Evolutionary conservation across 2,888 invertebrate genomes (phyloP).

Genomic region (Sphaeridia pumilis): DNA sequence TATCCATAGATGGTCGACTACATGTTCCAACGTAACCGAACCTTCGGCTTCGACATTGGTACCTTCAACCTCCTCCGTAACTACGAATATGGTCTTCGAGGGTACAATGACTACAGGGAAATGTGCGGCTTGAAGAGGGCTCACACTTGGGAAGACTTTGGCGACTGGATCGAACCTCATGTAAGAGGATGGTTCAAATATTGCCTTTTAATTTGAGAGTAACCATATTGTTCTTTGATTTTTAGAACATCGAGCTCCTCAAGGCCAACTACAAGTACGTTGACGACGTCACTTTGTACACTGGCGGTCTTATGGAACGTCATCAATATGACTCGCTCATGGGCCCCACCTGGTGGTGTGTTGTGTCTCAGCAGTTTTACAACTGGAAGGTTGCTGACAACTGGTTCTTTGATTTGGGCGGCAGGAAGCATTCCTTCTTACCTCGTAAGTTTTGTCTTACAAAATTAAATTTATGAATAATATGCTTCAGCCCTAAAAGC

Average conservation of each 20-base stretch:
- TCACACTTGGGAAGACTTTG: constrained; percentile 26
- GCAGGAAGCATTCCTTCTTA: constrained; percentile 35
- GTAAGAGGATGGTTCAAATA: too few relatives aligned
- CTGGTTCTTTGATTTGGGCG: constrained; percentile 36
- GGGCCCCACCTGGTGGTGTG: constrained; percentile 64
- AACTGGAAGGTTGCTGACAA: constrained; percentile 35
- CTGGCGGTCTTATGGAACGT: constrained; percentile 58
- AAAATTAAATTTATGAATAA: not conserved
- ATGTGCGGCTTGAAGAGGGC: constrained; percentile 30
- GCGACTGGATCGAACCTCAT: constrained; percentile 30
- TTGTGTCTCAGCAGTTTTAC: constrained; percentile 40
- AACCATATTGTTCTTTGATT: too few relatives aligned
- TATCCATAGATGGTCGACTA: not conserved
- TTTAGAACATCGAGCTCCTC: constrained; percentile 13
- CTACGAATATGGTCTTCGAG: constrained; percentile 26
- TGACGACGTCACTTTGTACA: constrained; percentile 34
- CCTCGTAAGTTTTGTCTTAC: constrained; percentile 19
- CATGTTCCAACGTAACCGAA: not conserved
- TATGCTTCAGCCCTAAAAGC: not conserved
- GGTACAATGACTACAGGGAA: constrained; percentile 34
- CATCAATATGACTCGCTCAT: constrained; percentile 50
- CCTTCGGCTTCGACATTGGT: constrained; percentile 22
- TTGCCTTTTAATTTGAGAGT: too few relatives aligned
- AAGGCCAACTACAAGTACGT: constrained; percentile 19
- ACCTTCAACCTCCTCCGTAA: constrained; percentile 31